Percentiles rank a stretch among this genome's conserved stretches.
Conservation (phyloP, 2,113 vertebrate genomes). For the Pelobates fuscus region DNA sequence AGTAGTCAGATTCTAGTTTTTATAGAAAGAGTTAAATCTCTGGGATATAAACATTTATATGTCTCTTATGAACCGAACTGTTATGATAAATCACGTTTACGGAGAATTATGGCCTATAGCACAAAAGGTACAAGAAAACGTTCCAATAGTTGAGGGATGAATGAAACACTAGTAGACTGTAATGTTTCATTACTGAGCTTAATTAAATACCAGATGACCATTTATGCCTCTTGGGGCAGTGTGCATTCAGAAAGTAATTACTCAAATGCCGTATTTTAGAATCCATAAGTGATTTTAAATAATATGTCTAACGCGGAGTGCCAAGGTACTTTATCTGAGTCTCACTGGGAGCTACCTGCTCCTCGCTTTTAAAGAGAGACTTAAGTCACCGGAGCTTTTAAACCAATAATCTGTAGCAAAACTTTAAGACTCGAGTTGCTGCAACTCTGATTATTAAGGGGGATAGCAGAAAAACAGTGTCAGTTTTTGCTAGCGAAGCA, state of each 20-base stretch:
- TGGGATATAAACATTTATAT: too few species aligned
- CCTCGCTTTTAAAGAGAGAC: too few species aligned
- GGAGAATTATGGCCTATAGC: not conserved
- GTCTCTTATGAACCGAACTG: too few species aligned
- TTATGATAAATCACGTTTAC: not conserved
- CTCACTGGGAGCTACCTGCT: too few species aligned
- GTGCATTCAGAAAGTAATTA: slow-evolving; percentile 18
- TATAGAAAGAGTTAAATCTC: too few species aligned
- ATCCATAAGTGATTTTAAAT: slow-evolving; percentile 11
- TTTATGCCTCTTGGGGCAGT: slow-evolving; percentile 15
- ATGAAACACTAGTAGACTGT: slow-evolving; percentile 4
- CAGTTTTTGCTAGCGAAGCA: too few species aligned
- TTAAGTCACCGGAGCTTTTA: too few species aligned
- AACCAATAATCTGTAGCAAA: too few species aligned
- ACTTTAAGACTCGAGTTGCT: too few species aligned
- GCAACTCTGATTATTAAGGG: too few species aligned
- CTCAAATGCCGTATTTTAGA: slow-evolving; percentile 19
- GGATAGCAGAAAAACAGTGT: too few species aligned
- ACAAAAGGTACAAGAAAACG: not conserved
- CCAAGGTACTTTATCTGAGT: not conserved
- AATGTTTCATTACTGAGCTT: slow-evolving; percentile 22
- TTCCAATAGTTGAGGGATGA: slow-evolving; percentile 5
- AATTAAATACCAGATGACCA: slow-evolving; percentile 42
- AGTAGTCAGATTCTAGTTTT: too few species aligned
- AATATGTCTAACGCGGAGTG: not conserved